phyloP scores from a whole-genome alignment of 2,113 vertebrate species.

The Cyprichromis sp. region DNA sequence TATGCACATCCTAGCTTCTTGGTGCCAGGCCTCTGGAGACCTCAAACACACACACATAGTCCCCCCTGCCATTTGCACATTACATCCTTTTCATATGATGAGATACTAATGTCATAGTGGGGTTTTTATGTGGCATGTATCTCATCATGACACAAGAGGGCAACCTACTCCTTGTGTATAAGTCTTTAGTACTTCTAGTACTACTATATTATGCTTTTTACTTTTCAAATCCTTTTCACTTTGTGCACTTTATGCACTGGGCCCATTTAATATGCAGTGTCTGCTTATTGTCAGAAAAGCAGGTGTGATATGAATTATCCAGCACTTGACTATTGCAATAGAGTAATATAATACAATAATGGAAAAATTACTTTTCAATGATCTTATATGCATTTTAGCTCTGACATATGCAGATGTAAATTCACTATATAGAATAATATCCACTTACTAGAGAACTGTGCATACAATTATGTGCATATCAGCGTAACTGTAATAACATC shows the following conservation, averaged over 20 bases:
- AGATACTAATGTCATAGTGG: constrained; percentile 5
- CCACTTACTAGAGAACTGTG: not conserved
- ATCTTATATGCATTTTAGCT: not conserved
- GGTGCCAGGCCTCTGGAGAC: constrained; percentile 1
- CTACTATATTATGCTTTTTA: not conserved
- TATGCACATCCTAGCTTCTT: constrained; percentile 24
- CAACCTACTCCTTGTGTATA: constrained; percentile 3
- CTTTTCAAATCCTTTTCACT: not conserved
- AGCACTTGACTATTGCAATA: not conserved
- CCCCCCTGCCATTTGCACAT: not conserved
- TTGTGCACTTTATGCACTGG: not conserved
- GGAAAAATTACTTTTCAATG: not conserved
- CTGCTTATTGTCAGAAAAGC: not conserved
- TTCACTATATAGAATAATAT: not conserved
- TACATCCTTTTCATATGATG: constrained; percentile 4
- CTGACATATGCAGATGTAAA: not conserved
- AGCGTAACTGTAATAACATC: not conserved
- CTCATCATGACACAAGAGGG: constrained; percentile 21
- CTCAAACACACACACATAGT: not conserved
- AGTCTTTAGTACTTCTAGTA: not conserved
- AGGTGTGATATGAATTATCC: not conserved
- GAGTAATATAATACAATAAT: not conserved
- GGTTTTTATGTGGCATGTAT: not conserved
- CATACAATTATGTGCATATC: not conserved
- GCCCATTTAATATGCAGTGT: not conserved